A percentile compares a stretch with the other conserved stretches of the same genome.
Evolutionary conservation across 2,888 invertebrate species (phyloP).

Genomic region (Pycnomerus fuliginosus): DNA sequence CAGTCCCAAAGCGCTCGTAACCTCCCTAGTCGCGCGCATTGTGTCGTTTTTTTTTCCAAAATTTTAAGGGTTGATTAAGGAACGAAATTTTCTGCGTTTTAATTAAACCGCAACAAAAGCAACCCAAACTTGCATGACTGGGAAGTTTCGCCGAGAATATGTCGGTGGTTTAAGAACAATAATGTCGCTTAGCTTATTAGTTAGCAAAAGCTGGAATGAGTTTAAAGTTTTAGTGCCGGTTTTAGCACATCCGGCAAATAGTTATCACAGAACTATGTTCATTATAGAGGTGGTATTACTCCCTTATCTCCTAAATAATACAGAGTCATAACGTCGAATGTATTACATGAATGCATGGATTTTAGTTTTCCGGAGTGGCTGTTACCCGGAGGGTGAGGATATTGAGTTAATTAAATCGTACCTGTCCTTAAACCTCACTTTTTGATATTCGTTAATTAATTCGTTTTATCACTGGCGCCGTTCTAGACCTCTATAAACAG

Average conservation of each 20-base stretch:
- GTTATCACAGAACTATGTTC: conserved; percentile 18
- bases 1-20: conserved; percentile 29
- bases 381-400: conserved; percentile 8
- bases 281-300: conserved; percentile 19
- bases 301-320: conserved; percentile 22
- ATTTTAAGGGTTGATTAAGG: conserved; percentile 5
- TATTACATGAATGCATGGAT: conserved; percentile 13
- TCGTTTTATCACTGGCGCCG: no score
- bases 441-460: no score
- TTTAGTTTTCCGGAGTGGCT: conserved; percentile 11
- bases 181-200: conserved; percentile 20
- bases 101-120: conserved; percentile 8
- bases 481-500: no score
- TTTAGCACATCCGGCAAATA: conserved; percentile 22
- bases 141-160: conserved; percentile 15
- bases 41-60: conserved; percentile 4
- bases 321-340: conserved; percentile 14
- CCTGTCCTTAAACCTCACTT: conserved; percentile 2
- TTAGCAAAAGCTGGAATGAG: conserved; percentile 19
- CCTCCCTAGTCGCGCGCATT: conserved; percentile 8
- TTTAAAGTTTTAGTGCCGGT: conserved; percentile 21
- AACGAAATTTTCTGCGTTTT: conserved; percentile 4
- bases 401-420: conserved; percentile 17
- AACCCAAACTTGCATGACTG: conserved; percentile 4
- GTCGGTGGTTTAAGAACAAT: conserved; percentile 19